A percentile compares a stretch with the other conserved stretches of the same genome.
Evolutionary conservation across 35 echinoderm and acorn worm genomes (phyloP).

Genomic region (Stichopus chloronotus): DNA sequence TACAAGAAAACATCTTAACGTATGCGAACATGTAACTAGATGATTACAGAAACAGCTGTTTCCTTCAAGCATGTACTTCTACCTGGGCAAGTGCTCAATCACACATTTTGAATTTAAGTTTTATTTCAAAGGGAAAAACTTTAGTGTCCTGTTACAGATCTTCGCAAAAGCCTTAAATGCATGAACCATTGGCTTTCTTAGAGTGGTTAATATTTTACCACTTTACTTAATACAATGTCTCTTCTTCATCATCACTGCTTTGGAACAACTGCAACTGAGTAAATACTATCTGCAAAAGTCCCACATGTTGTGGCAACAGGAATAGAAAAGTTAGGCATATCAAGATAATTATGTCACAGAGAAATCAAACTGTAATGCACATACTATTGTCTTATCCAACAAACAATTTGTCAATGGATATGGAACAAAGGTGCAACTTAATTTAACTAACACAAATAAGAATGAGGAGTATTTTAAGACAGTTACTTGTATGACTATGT

Average conservation of each 20-base stretch:
- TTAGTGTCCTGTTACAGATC: neutral
- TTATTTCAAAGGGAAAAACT: neutral
- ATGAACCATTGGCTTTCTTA: neutral
- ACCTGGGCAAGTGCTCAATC: neutral
- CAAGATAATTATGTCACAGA: too few species aligned
- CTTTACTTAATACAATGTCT: neutral
- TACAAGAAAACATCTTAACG: neutral
- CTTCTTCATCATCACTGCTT: neutral
- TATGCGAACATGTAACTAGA: neutral
- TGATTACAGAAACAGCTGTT: constrained; percentile 2
- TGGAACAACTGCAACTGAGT: neutral
- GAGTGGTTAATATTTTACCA: neutral
- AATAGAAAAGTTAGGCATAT: too few species aligned
- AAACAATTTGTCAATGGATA: neutral
- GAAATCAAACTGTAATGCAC: neutral
- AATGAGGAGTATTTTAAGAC: neutral
- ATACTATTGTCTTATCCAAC: neutral
- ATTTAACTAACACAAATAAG: neutral
- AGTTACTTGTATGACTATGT: neutral
- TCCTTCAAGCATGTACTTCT: neutral
- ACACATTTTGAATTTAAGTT: neutral
- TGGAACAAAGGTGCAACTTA: neutral
- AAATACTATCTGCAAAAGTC: neutral
- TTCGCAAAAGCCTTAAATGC: neutral
- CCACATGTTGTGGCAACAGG: too few species aligned